Evolutionary conservation across 2,888 invertebrate species (phyloP), one percentile per base, ranked within the genome.

Genomic region (Therioaphis trifolii): DNA sequence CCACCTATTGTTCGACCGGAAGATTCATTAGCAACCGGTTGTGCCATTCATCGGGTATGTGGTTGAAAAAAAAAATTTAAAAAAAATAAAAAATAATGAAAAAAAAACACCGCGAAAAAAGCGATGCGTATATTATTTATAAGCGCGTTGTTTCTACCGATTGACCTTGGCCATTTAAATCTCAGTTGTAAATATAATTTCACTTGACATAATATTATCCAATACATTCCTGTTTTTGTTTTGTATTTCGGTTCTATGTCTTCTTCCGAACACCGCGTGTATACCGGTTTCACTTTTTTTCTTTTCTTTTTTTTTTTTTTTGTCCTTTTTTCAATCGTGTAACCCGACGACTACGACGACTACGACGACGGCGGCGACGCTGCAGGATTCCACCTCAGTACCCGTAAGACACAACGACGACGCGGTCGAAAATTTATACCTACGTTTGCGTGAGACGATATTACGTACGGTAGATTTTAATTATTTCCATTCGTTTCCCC

Each of bases 271-370:
- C 43, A 69, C 24, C 18, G 27, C 43, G 18, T 52, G 29, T 52
- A 63, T 46, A 77, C 77, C 77, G 63, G 77, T 77, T 77, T 77
- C 63, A 49, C 77, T 77, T 77, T 77, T 66, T n/a, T n/a, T n/a
- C n/a, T n/a, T n/a, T n/a, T n/a, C n/a, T n/a, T n/a, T n/a, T n/a
- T n/a, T n/a, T n/a, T n/a, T n/a, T n/a, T n/a, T n/a, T n/a, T n/a
- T n/a, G n/a, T n/a, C n/a, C n/a, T n/a, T n/a, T n/a, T n/a, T n/a
- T n/a, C n/a, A n/a, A n/a, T n/a, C n/a, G n/a, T n/a, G n/a, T n/a
- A n/a, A n/a, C n/a, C n/a, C n/a, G n/a, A n/a, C n/a, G n/a, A n/a
- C n/a, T n/a, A 49, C 29, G 49, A 21, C 29, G 29, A 55, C 14
- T 24, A 11, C n/a, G 35, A 52, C 49, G 74, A 46, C 76, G 46